These are phyloP conservation scores for Sylvia atricapilla DNA, from an alignment of 2,113 vertebrate genomes.

Conservation along the genomic window DNA sequence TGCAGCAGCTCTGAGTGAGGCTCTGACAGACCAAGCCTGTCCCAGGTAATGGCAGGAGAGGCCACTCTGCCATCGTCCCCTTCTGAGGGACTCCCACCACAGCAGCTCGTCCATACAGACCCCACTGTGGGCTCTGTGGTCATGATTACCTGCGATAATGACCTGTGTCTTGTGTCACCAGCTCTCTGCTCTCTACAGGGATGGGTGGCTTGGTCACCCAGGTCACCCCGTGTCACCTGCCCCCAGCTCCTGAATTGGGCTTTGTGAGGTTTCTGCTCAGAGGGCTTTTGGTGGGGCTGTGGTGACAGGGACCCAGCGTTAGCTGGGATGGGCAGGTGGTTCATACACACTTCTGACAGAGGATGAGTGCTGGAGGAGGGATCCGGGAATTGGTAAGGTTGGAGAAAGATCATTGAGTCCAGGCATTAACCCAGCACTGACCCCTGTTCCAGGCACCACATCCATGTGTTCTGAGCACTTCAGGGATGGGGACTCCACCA, in stretches of 20 bases:
- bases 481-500: background rate
- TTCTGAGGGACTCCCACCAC: background rate
- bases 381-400: background rate
- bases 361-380: background rate
- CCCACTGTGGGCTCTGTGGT: background rate
- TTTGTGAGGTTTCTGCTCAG: background rate
- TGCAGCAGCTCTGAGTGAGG: background rate
- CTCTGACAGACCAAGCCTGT: background rate
- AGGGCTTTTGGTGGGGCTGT: background rate
- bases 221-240: background rate
- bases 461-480: rapidly evolving
- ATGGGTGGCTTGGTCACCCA: background rate
- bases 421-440: background rate
- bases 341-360: background rate
- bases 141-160: background rate
- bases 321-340: background rate
- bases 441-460: background rate
- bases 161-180: background rate
- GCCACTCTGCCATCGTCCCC: background rate
- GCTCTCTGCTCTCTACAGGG: rapidly evolving
- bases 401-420: rapidly evolving
- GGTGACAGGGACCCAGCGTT: rapidly evolving
- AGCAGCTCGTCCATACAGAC: rapidly evolving
- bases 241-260: rapidly evolving
- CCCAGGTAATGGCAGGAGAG: background rate